Percentiles rank a stretch among this genome's conserved stretches.
phyloP scores from a whole-genome alignment of 2,888 invertebrate species.

The Meghimatium bilineatum region DNA sequence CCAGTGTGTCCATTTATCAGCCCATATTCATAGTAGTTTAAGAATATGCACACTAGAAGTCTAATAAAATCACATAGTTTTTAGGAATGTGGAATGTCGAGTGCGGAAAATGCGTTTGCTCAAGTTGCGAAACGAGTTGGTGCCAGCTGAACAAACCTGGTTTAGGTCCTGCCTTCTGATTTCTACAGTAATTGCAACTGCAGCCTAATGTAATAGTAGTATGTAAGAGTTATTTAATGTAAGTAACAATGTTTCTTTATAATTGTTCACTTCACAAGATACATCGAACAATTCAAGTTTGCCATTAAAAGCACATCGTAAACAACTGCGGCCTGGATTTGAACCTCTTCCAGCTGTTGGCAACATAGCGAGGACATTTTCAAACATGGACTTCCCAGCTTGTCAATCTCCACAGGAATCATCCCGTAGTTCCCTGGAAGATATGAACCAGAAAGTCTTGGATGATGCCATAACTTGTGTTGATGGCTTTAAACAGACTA shows the following conservation, averaged over 20 bases:
- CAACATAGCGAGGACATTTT: not conserved
- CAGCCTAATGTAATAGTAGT: too few species aligned
- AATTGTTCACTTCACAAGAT: not conserved
- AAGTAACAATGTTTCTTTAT: not conserved
- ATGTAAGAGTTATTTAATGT: too few species aligned
- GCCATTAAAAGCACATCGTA: not conserved
- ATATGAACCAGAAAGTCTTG: conserved; percentile 54
- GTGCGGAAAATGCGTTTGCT: too few species aligned
- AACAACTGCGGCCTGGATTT: not conserved
- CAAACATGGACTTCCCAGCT: not conserved
- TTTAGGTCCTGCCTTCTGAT: too few species aligned
- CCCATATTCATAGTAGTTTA: too few species aligned
- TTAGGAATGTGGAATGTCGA: too few species aligned
- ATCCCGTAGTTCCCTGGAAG: conserved; percentile 5
- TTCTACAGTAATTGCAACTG: too few species aligned
- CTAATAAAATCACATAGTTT: too few species aligned
- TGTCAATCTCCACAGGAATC: conserved; percentile 36
- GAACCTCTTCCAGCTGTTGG: not conserved
- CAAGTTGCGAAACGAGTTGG: too few species aligned
- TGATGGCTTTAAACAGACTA: conserved; percentile 65
- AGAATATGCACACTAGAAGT: too few species aligned
- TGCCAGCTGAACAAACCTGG: too few species aligned
- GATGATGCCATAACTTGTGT: conserved; percentile 60
- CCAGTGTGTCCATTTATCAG: too few species aligned
- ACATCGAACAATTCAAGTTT: not conserved